These are phyloP conservation scores for Oryzias javanicus DNA, from an alignment of 2,113 vertebrate genomes.

Conservation along the genomic window DNA sequence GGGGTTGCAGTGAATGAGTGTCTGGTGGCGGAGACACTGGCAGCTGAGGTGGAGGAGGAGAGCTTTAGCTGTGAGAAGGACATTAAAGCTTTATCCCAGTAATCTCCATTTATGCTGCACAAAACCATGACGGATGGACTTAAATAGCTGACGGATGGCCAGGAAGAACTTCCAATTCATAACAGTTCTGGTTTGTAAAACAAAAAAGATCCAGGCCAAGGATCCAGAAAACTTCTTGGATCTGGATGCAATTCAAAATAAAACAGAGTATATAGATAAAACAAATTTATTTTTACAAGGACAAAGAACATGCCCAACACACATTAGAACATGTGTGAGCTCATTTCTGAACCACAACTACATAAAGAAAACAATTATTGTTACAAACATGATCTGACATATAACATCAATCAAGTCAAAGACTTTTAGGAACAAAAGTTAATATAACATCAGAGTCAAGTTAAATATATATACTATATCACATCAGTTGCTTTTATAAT, in stretches of 20 bases:
- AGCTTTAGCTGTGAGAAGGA: slow-evolving; percentile 28
- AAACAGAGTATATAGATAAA: no score
- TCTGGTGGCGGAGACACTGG: slow-evolving; percentile 10
- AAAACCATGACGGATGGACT: slow-evolving; percentile 70
- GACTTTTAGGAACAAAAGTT: slow-evolving; percentile 1
- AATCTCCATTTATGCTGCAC: slow-evolving; percentile 75
- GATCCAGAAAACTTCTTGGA: no score
- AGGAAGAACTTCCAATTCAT: background rate
- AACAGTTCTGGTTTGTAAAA: no score
- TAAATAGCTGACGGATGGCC: slow-evolving; percentile 32
- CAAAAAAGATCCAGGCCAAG: no score
- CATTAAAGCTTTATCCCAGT: slow-evolving; percentile 70
- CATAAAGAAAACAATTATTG: slow-evolving; percentile 15
- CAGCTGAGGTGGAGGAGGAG: slow-evolving; percentile 11
- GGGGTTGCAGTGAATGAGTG: slow-evolving; percentile 26
- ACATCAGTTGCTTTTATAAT: background rate
- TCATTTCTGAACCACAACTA: slow-evolving; percentile 65
- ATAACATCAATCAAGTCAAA: slow-evolving; percentile 5
- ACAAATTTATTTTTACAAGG: no score
- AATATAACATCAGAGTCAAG: slow-evolving; percentile 5
- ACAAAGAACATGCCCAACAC: no score
- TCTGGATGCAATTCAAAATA: no score
- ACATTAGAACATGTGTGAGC: slow-evolving; percentile 78
- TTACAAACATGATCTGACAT: slow-evolving; percentile 16
- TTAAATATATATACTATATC: slow-evolving; percentile 19